These are phyloP conservation scores for Petrophora chlorosata DNA, from an alignment of 2,888 invertebrate genomes.

Conservation along the genomic window DNA sequence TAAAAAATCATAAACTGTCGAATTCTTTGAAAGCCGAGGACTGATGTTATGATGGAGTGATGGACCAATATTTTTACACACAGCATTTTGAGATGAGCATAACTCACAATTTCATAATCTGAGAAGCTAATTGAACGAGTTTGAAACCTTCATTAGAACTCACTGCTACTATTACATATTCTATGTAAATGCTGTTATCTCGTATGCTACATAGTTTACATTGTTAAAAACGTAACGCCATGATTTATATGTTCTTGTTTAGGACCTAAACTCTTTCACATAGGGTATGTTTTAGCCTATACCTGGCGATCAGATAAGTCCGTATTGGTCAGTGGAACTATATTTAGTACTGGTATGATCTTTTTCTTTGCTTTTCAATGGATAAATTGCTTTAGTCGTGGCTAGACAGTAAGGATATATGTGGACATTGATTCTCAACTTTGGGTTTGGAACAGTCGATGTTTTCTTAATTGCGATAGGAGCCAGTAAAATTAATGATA, in stretches of 20 bases:
- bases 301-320: not conserved
- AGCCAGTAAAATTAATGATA: not conserved
- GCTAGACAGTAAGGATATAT: conserved; percentile 4
- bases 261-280: not conserved
- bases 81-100: no score
- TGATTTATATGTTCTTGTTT: not conserved
- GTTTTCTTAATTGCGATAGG: no score
- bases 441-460: no score
- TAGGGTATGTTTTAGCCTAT: conserved; percentile 1
- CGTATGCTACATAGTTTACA: not conserved
- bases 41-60: no score
- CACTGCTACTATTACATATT: no score
- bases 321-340: conserved; percentile 18
- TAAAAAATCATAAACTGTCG: no score
- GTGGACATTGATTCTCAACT: conserved; percentile 8
- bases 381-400: conserved; percentile 34
- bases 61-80: no score
- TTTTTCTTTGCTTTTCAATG: conserved; percentile 41
- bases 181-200: no score
- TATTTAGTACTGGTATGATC: conserved; percentile 7
- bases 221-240: conserved; percentile 2
- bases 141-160: no score
- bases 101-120: no score
- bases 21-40: no score
- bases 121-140: no score